Conservation (phyloP, 2,113 vertebrate genomes). For the Neolamprologus caudopunctatus region DNA sequence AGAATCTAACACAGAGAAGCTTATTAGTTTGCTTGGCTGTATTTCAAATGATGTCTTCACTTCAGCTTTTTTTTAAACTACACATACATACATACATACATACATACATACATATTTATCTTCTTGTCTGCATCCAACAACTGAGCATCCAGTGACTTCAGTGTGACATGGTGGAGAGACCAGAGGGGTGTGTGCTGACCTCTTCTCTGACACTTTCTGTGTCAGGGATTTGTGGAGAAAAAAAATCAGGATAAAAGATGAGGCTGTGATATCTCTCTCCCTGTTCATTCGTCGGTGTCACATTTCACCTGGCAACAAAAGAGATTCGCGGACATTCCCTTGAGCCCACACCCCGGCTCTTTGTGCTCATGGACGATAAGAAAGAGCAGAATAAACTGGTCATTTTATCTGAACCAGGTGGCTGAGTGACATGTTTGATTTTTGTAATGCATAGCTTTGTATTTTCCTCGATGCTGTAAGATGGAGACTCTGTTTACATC, state of each 20-base stretch:
- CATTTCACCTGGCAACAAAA: slow-evolving; percentile 38
- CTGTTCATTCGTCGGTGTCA: slow-evolving; percentile 27
- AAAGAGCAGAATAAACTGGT: slow-evolving; percentile 18
- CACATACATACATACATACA: background rate
- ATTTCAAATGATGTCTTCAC: background rate
- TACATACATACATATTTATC: background rate
- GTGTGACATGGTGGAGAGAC: background rate
- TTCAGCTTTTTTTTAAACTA: background rate
- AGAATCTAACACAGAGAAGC: background rate
- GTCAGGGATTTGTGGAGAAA: background rate
- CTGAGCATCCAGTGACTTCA: background rate
- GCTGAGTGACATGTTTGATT: slow-evolving; percentile 20
- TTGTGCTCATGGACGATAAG: slow-evolving; percentile 1
- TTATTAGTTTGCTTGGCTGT: background rate
- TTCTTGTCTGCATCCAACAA: background rate
- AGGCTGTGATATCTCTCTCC: background rate
- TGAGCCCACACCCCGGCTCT: background rate
- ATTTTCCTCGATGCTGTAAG: background rate
- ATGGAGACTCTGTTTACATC: background rate
- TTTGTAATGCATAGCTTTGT: background rate
- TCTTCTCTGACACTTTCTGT: background rate
- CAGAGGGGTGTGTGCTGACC: background rate
- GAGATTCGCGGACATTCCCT: slow-evolving; percentile 10
- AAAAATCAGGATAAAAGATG: background rate
- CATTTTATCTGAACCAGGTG: slow-evolving; percentile 11